These are phyloP conservation scores for Meles meles DNA, from an alignment of 2,113 vertebrate genomes.

Conservation along the genomic window DNA sequence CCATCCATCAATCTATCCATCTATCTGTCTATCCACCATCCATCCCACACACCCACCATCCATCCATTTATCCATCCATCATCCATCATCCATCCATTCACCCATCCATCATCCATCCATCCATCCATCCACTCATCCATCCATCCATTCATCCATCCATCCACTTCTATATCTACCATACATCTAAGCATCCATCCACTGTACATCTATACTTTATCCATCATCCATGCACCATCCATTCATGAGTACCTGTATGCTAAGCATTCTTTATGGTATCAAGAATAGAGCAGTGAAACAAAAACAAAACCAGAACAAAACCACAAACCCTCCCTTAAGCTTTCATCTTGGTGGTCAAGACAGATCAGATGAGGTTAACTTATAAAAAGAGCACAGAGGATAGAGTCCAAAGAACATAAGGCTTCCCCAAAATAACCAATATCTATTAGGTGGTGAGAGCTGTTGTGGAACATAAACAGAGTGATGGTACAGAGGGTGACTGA, in stretches of 20 bases:
- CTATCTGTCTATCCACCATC: neutral
- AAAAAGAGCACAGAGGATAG: neutral
- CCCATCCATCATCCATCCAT: fast-evolving
- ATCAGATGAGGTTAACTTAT: neutral
- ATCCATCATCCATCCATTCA: fast-evolving
- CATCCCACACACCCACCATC: neutral
- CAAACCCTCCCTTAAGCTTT: neutral
- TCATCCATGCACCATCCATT: too few relatives aligned
- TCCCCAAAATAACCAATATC: fast-evolving
- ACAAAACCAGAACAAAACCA: neutral
- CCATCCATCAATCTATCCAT: too few relatives aligned
- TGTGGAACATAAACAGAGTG: neutral
- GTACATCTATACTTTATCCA: too few relatives aligned
- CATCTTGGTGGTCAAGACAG: neutral
- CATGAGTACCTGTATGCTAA: neutral
- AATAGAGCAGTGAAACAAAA: neutral
- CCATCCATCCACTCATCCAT: too few relatives aligned
- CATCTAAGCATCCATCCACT: neutral
- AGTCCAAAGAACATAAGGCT: neutral
- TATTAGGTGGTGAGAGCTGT: too few relatives aligned
- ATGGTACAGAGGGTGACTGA: neutral
- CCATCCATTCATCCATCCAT: neutral
- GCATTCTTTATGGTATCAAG: neutral
- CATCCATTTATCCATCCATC: fast-evolving
- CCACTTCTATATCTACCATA: neutral